Evolutionary conservation across 1,140 invertebrate species (phyloP), one percentile per base, ranked within the genome.

Genomic region (Drosophila repletoides): DNA sequence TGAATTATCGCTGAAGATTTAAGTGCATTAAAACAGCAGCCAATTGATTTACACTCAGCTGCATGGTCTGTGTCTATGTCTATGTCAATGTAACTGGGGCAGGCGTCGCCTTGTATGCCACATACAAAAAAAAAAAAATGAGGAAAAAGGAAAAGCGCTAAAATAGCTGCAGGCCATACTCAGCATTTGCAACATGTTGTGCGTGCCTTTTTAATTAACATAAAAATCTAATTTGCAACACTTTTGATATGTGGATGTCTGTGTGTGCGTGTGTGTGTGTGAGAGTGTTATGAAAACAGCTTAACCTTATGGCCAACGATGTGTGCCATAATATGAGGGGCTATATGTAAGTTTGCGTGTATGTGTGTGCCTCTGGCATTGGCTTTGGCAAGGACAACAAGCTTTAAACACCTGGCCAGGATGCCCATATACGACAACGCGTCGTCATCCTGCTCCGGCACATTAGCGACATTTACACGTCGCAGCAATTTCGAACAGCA

Each of bases 391-490:
- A 72, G 68, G 76, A 49, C 77, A 71, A 83, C 80, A 56, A n/a
- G 64, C 65, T 53, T 66, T 63, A 64, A 70, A 71, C 79, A 83
- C 74, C 79, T 86, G 71, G 74, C 51, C 79, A 70, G 68, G 51
- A 65, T 77, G 51, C 55, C 64, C 43, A 65, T 36, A 61, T 33
- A 56, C 29, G 43, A 10, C 55, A 19, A 14, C 51, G 46, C 33
- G 9, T 58, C 58, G 43, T 48, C 33, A 31, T 65, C 56, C 55
- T 55, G 66, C 56, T 69, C 60, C 55, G 61, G 38, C 80, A 84
- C 75, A 84, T 84, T 84, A 84, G 79, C 79, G 74, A 86, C 79
- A 86, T 86, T 84, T 84, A 84, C 79, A 84, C 79, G 79, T 84
- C 79, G 79, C 80, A 84, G 79, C 79, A 79, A 84, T 84, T 84